Percentiles rank a stretch among this genome's conserved stretches.
These are phyloP conservation scores for Neodiprion pinetum DNA, from an alignment of 1,140 invertebrate species.

Conservation along the genomic window DNA sequence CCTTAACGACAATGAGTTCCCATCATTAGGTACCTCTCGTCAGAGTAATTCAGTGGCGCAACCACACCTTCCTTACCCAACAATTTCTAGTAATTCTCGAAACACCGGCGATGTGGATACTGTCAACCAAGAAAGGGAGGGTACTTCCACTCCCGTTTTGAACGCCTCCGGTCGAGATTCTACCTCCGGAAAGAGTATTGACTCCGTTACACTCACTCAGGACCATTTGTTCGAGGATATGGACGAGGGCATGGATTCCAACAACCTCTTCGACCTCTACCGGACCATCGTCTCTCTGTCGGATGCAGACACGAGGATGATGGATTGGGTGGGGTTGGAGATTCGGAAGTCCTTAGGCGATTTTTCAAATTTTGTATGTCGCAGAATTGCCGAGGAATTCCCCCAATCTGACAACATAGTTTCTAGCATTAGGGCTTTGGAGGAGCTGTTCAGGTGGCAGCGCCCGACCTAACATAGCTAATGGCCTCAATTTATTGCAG, in stretches of 20 bases:
- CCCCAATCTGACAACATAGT: not conserved
- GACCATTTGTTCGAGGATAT: too few species aligned
- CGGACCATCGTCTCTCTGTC: not conserved
- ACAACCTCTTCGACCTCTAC: not conserved
- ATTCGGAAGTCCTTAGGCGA: not conserved
- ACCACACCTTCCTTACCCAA: not conserved
- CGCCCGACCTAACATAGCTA: not conserved
- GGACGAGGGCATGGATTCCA: not conserved
- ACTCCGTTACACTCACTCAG: too few species aligned
- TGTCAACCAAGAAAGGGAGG: too few species aligned
- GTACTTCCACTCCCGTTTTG: too few species aligned
- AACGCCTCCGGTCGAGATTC: too few species aligned
- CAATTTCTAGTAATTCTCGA: not conserved
- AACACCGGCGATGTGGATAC: too few species aligned
- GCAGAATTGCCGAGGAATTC: not conserved
- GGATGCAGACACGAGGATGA: too few species aligned
- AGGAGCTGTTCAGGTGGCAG: not conserved
- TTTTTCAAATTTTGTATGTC: not conserved
- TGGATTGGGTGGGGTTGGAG: not conserved
- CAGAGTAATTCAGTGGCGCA: not conserved
- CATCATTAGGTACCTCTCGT: not conserved
- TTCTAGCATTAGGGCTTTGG: not conserved
- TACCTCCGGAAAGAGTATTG: too few species aligned
- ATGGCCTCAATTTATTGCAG: slow-evolving; percentile 16
- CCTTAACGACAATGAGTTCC: not conserved